These are phyloP conservation scores for Brachypteracias leptosomus DNA, from an alignment of 2,113 vertebrate species.

Conservation along the genomic window DNA sequence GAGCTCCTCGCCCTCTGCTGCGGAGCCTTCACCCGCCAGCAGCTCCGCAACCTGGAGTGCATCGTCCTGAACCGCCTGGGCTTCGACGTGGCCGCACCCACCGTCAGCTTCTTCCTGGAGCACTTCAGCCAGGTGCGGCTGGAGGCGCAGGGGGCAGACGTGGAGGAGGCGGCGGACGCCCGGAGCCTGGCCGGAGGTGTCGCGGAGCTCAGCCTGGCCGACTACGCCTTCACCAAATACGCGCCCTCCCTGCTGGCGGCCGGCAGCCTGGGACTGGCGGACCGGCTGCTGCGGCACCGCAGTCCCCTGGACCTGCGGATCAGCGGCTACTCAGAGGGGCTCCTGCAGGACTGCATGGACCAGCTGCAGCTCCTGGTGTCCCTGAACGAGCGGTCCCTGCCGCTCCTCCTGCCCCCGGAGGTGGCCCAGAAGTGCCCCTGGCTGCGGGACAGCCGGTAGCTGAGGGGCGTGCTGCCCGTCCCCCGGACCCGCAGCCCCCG, in stretches of 20 bases:
- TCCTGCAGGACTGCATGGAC: slow-evolving; percentile 78
- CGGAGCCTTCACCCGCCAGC: slow-evolving; percentile 83
- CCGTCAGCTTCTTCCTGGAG: slow-evolving; percentile 89
- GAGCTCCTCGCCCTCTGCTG: slow-evolving; percentile 89
- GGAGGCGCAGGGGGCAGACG: neutral
- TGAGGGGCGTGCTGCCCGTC: neutral
- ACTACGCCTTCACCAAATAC: slow-evolving; percentile 88
- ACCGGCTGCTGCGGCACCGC: slow-evolving; percentile 71
- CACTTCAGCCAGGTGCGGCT: slow-evolving; percentile 78
- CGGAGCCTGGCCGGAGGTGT: slow-evolving; percentile 77
- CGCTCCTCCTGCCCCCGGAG: slow-evolving; percentile 47
- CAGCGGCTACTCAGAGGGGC: slow-evolving; percentile 46
- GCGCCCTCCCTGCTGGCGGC: slow-evolving; percentile 84
- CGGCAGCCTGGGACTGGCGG: slow-evolving; percentile 81
- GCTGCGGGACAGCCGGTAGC: neutral
- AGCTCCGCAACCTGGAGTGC: slow-evolving; percentile 92
- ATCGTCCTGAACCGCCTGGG: slow-evolving; percentile 85
- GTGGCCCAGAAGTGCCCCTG: slow-evolving; percentile 42
- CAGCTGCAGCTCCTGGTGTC: slow-evolving; percentile 85
- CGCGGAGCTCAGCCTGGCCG: slow-evolving; percentile 88
- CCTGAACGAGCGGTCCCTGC: slow-evolving; percentile 80
- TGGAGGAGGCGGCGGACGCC: slow-evolving; percentile 36
- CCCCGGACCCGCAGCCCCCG: neutral
- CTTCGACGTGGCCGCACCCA: slow-evolving; percentile 86
- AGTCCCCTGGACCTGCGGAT: slow-evolving; percentile 22